Evolutionary conservation across 2,888 invertebrate species (phyloP).

Genomic region (Clitarchus hookeri): DNA sequence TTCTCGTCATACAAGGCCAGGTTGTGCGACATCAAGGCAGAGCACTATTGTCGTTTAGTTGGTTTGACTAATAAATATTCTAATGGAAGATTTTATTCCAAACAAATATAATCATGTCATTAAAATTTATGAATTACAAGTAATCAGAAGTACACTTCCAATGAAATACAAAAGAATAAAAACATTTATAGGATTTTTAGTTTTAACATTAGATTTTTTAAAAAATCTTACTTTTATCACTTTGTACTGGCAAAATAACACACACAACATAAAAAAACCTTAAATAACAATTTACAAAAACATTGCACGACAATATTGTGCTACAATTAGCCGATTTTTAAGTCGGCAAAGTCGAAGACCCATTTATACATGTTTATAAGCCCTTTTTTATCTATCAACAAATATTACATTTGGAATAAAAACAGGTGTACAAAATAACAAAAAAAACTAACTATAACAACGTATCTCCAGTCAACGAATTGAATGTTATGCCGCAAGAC

Average conservation of each 20-base stretch:
- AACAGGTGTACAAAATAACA: conserved; percentile 24
- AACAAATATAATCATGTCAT: not conserved
- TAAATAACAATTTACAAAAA: conserved; percentile 15
- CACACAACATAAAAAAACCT: conserved; percentile 21
- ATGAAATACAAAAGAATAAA: conserved; percentile 11
- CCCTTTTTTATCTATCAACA: not conserved
- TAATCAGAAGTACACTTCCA: conserved; percentile 3
- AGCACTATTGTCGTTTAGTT: no score
- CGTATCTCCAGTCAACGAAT: not conserved
- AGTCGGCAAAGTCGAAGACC: not conserved
- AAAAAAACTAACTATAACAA: conserved; percentile 18
- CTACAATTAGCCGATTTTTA: not conserved
- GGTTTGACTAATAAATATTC: not conserved
- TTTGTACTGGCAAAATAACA: conserved; percentile 22
- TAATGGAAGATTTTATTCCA: conserved; percentile 8
- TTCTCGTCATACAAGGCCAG: no score
- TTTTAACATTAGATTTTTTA: not conserved
- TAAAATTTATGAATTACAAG: not conserved
- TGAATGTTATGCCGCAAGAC: not conserved
- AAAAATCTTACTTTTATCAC: conserved; percentile 6
- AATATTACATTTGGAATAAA: conserved; percentile 22
- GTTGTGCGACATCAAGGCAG: no score
- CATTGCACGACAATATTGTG: conserved; percentile 18
- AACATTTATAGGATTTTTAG: conserved; percentile 18
- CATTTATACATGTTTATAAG: not conserved